Evolutionary conservation across 2,888 invertebrate species (phyloP).

Genomic region (Pyrgus malvae): DNA sequence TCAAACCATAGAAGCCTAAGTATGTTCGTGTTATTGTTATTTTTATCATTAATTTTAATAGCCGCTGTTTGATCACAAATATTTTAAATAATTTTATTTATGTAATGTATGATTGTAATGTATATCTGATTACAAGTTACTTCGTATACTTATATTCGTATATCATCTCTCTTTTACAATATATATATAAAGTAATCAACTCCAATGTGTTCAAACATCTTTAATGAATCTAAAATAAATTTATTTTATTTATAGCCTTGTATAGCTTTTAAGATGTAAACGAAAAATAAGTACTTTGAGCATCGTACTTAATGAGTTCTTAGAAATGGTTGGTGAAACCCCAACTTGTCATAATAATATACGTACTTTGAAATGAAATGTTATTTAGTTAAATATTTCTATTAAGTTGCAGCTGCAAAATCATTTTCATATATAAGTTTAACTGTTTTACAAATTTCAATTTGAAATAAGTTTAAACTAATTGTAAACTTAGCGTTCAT

Average conservation of each 20-base stretch:
- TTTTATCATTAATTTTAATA: background rate
- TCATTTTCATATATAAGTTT: too few relatives aligned
- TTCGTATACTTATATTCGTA: background rate
- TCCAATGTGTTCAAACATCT: slow-evolving; percentile 5
- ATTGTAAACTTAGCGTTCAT: background rate
- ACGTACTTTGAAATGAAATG: too few relatives aligned
- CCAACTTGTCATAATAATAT: too few relatives aligned
- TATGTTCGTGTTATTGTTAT: background rate
- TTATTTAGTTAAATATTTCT: too few relatives aligned
- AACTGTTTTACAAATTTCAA: too few relatives aligned
- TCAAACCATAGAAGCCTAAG: background rate
- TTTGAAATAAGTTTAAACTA: too few relatives aligned
- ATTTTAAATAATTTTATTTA: background rate
- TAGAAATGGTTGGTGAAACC: background rate
- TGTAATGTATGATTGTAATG: too few relatives aligned
- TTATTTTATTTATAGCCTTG: background rate
- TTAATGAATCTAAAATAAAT: background rate
- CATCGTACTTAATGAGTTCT: background rate
- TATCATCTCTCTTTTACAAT: background rate
- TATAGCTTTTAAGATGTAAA: background rate
- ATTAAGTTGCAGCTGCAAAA: too few relatives aligned
- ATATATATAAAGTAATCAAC: background rate
- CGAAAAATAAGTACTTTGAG: slow-evolving; percentile 9
- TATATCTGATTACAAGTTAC: background rate
- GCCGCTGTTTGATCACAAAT: slow-evolving; percentile 8